These are phyloP conservation scores for Physella acuta DNA, from an alignment of 1,140 invertebrate species.

Conservation along the genomic window DNA sequence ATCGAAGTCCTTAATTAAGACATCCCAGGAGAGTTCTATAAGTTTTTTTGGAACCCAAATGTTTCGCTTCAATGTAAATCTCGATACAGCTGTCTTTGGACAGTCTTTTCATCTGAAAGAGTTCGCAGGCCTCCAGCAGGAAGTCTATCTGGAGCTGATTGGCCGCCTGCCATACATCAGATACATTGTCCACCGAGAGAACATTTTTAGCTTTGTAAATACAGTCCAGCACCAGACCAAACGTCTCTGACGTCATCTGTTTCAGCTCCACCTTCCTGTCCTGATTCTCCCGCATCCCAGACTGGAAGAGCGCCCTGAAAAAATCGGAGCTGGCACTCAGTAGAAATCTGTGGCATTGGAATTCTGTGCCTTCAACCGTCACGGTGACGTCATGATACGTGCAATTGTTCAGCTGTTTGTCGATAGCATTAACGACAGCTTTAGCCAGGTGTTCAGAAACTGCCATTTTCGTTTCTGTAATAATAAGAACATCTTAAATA, in stretches of 20 bases:
- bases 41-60: not conserved
- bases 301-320: not conserved
- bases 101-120: not conserved
- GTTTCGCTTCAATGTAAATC: not conserved
- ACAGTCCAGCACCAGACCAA: not conserved
- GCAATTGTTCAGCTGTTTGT: not conserved
- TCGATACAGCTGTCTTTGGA: not conserved
- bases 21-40: not conserved
- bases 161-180: not conserved
- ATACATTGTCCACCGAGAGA: not conserved
- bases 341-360: not conserved
- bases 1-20: not conserved
- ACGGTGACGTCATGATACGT: not conserved
- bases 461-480: too few species aligned
- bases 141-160: not conserved
- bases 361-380: not conserved
- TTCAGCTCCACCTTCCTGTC: not conserved
- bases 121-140: not conserved
- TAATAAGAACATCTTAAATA: too few species aligned
- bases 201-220: not conserved
- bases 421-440: not conserved
- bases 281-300: too few species aligned
- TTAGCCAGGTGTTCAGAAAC: too few species aligned
- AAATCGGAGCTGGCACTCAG: slow-evolving; percentile 1
- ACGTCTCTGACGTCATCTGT: not conserved